Conservation (phyloP, 2,113 vertebrate species). For the Motacilla tschutschensis region DNA sequence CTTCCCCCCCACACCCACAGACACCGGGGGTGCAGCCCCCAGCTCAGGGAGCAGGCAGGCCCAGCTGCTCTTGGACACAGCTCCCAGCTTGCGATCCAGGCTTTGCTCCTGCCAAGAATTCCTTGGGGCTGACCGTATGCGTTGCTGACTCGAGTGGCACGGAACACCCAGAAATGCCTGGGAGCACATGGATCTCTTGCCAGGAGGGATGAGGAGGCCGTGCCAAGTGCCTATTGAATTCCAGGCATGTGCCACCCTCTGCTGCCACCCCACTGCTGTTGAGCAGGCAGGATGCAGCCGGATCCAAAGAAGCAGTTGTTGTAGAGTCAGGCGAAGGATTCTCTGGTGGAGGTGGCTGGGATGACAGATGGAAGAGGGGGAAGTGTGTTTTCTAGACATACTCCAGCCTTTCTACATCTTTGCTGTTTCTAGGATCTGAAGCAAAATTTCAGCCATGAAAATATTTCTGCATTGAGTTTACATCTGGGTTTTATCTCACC, state of each 20-base stretch:
- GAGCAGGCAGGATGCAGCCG: background rate
- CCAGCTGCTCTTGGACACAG: constrained; percentile 26
- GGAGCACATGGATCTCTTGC: background rate
- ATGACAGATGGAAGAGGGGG: background rate
- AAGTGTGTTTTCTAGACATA: background rate
- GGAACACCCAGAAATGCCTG: background rate
- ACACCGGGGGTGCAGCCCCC: background rate
- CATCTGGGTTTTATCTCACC: background rate
- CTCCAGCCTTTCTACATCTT: background rate
- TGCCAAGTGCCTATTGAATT: constrained; percentile 1
- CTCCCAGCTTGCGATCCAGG: background rate
- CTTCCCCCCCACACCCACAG: background rate
- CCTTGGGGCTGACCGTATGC: background rate
- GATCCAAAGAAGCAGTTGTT: background rate
- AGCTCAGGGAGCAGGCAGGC: background rate
- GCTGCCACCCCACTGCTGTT: background rate
- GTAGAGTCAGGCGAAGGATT: background rate
- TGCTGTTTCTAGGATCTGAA: background rate
- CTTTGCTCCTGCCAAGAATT: constrained; percentile 33
- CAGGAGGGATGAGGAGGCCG: background rate
- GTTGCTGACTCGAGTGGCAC: background rate
- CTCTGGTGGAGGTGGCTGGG: background rate
- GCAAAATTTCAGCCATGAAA: background rate
- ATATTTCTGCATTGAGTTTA: background rate
- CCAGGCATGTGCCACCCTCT: background rate